These are phyloP conservation scores for Lates calcarifer DNA, from an alignment of 2,113 vertebrate species.

Conservation along the genomic window DNA sequence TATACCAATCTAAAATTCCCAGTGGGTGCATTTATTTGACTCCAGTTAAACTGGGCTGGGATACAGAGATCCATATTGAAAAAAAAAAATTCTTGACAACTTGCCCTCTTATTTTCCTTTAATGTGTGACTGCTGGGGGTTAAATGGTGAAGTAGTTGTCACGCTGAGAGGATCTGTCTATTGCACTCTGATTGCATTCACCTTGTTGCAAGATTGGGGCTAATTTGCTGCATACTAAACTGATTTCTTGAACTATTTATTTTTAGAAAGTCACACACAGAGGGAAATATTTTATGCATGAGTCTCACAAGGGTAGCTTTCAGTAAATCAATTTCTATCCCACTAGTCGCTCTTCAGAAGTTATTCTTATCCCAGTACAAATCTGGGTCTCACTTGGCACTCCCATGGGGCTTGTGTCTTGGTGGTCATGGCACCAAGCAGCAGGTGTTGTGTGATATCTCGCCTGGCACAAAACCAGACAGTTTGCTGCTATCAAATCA, in stretches of 20 bases:
- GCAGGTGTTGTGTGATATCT: slow-evolving; percentile 63
- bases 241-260: slow-evolving; percentile 16
- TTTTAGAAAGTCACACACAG: slow-evolving; percentile 10
- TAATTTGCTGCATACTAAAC: slow-evolving; percentile 9
- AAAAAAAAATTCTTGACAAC: background rate
- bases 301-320: slow-evolving; percentile 7
- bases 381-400: slow-evolving; percentile 27
- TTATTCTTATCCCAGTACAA: slow-evolving; percentile 58
- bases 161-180: slow-evolving; percentile 3
- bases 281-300: slow-evolving; percentile 25
- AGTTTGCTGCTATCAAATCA: slow-evolving; percentile 46
- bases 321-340: slow-evolving; percentile 37
- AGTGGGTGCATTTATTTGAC: background rate
- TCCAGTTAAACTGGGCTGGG: background rate
- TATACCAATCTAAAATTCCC: background rate
- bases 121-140: background rate
- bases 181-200: slow-evolving; percentile 7
- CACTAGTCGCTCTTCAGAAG: slow-evolving; percentile 25
- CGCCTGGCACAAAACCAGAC: slow-evolving; percentile 47
- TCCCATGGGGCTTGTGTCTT: slow-evolving; percentile 44
- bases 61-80: background rate
- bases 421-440: slow-evolving; percentile 47
- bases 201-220: background rate
- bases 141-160: background rate
- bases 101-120: background rate